These are phyloP conservation scores for Heteractis magnifica DNA, from an alignment of 92 coral and sea anemone species.

Conservation along the genomic window DNA sequence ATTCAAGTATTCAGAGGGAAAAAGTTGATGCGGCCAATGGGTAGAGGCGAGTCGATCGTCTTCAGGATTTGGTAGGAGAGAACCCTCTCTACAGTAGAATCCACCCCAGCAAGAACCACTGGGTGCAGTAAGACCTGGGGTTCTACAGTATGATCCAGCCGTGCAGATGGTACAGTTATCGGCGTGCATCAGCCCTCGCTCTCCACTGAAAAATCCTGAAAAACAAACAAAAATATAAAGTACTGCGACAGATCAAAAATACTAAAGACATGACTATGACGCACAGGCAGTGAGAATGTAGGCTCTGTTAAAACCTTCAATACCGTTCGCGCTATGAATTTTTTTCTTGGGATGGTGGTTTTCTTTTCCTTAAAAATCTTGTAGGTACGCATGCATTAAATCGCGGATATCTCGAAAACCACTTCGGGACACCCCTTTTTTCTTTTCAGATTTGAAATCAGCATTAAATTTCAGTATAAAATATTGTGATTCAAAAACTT, in stretches of 20 bases:
- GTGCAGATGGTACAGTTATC: constrained; percentile 84
- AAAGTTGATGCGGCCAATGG: constrained; percentile 43
- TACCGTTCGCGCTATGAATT: too few species aligned
- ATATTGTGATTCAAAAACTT: too few species aligned
- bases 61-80: constrained; percentile 75
- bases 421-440: too few species aligned
- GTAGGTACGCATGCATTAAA: too few species aligned
- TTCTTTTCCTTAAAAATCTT: too few species aligned
- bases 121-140: constrained; percentile 71
- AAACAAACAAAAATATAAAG: background rate
- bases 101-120: constrained; percentile 88
- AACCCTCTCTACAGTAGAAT: constrained; percentile 79
- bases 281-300: too few species aligned
- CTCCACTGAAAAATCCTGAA: constrained; percentile 79
- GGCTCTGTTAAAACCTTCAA: too few species aligned
- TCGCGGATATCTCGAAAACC: too few species aligned
- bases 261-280: too few species aligned
- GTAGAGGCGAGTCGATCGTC: constrained; percentile 61
- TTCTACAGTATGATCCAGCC: constrained; percentile 80
- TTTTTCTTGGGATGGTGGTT: too few species aligned
- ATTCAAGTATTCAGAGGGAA: constrained; percentile 72
- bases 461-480: too few species aligned
- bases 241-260: background rate
- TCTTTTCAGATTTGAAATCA: too few species aligned
- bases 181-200: constrained; percentile 58